These are phyloP conservation scores for Drosophila mimica DNA, from an alignment of 2,888 invertebrate genomes.

Conservation along the genomic window DNA sequence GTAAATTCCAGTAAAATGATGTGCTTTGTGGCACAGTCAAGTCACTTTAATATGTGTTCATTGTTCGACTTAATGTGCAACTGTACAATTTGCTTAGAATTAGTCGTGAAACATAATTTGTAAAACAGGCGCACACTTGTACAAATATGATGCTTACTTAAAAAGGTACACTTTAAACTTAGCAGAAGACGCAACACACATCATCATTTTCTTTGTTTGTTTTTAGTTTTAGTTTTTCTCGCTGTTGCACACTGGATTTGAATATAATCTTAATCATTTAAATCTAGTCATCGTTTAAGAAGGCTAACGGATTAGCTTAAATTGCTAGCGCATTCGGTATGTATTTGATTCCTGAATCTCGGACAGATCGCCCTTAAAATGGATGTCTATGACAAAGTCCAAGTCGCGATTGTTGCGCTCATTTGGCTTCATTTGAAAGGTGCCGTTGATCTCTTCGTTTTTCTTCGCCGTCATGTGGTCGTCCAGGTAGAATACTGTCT, in stretches of 20 bases:
- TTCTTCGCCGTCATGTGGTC: slow-evolving; percentile 98
- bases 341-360: slow-evolving; percentile 93
- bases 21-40: slow-evolving; percentile 49
- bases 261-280: slow-evolving; percentile 52
- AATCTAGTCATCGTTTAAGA: slow-evolving; percentile 67
- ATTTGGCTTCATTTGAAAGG: slow-evolving; percentile 97
- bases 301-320: slow-evolving; percentile 33
- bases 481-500: slow-evolving; percentile 98
- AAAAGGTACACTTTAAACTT: slow-evolving; percentile 78
- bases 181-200: slow-evolving; percentile 72
- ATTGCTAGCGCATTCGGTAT: slow-evolving; percentile 93
- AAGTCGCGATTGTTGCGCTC: slow-evolving; percentile 98
- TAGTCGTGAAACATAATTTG: slow-evolving; percentile 62
- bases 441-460: slow-evolving; percentile 96
- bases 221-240: not conserved
- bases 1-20: slow-evolving; percentile 57
- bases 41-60: slow-evolving; percentile 62
- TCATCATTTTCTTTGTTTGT: slow-evolving; percentile 11
- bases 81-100: slow-evolving; percentile 72
- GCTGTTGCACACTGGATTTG: slow-evolving; percentile 73
- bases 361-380: slow-evolving; percentile 95
- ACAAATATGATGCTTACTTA: slow-evolving; percentile 65
- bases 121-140: slow-evolving; percentile 70
- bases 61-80: slow-evolving; percentile 63
- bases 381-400: slow-evolving; percentile 96